These are phyloP conservation scores for Meloidogyne chitwoodi DNA, from an alignment of 1,140 invertebrate genomes.

Conservation along the genomic window DNA sequence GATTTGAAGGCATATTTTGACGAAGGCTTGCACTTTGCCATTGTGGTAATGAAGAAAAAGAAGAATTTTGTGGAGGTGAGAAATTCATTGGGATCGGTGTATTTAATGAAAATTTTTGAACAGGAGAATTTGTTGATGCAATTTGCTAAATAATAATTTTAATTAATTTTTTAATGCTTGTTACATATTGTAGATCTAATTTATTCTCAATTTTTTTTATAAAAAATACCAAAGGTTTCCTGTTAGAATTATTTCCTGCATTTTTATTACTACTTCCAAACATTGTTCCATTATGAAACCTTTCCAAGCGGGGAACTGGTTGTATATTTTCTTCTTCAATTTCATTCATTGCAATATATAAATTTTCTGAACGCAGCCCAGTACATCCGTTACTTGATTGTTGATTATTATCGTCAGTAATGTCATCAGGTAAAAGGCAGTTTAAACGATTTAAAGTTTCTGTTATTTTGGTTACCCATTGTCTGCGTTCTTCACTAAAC, in stretches of 20 bases:
- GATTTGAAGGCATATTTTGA: not conserved
- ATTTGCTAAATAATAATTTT: not conserved
- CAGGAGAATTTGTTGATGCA: not conserved
- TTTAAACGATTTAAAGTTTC: conserved; percentile 10
- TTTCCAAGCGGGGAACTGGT: not conserved
- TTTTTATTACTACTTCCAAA: not conserved
- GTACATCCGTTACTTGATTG: not conserved
- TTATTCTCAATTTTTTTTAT: no score
- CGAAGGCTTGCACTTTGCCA: not conserved
- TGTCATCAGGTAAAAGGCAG: not conserved
- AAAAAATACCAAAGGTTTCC: not conserved
- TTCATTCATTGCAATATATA: conserved; percentile 12
- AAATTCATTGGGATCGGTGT: not conserved
- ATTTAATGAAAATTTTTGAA: not conserved
- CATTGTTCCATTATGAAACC: no score
- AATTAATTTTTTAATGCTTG: not conserved
- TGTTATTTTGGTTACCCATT: conserved; percentile 10
- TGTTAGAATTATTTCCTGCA: not conserved
- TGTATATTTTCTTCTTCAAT: conserved; percentile 5
- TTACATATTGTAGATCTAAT: no score
- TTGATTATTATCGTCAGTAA: not conserved
- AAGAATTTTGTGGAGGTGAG: not conserved
- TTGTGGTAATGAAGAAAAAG: not conserved
- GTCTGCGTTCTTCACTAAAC: conserved; percentile 11
- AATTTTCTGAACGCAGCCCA: not conserved